These are phyloP conservation scores for Spheniscus humboldti DNA, from an alignment of 2,797 vertebrate genomes.

Conservation along the genomic window DNA sequence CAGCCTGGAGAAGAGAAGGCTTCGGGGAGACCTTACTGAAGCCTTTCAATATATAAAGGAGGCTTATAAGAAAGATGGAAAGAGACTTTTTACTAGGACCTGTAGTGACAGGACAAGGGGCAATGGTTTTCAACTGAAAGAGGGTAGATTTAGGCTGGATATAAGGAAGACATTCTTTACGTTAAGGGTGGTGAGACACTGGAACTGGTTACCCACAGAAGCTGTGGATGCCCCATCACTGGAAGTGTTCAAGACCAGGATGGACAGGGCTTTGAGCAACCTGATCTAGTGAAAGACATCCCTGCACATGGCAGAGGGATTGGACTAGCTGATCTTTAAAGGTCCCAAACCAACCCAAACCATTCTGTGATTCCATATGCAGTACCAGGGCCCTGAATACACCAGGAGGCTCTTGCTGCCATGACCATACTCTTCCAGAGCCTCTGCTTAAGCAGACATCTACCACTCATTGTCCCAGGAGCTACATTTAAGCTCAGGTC, in stretches of 20 bases:
- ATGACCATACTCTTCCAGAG: background rate
- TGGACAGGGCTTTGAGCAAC: background rate
- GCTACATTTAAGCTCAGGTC: background rate
- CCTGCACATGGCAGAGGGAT: background rate
- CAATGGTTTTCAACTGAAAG: background rate
- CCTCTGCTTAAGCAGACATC: background rate
- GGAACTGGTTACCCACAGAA: background rate
- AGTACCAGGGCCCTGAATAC: background rate
- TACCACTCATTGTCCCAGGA: background rate
- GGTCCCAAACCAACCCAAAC: background rate
- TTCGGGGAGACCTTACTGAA: background rate
- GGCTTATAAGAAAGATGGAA: background rate
- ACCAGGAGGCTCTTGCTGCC: background rate
- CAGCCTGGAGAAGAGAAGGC: background rate
- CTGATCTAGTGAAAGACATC: background rate
- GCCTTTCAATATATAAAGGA: background rate
- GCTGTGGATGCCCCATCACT: fast-evolving
- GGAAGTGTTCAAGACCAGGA: background rate
- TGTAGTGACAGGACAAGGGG: background rate
- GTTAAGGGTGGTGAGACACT: background rate
- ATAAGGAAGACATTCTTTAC: background rate
- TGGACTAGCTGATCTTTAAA: background rate
- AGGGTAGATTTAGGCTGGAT: background rate
- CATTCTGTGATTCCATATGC: background rate
- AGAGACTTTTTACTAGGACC: background rate